Base-by-base conservation (phyloP, 2,113 vertebrate species). In the Calidris pygmaea region DNA sequence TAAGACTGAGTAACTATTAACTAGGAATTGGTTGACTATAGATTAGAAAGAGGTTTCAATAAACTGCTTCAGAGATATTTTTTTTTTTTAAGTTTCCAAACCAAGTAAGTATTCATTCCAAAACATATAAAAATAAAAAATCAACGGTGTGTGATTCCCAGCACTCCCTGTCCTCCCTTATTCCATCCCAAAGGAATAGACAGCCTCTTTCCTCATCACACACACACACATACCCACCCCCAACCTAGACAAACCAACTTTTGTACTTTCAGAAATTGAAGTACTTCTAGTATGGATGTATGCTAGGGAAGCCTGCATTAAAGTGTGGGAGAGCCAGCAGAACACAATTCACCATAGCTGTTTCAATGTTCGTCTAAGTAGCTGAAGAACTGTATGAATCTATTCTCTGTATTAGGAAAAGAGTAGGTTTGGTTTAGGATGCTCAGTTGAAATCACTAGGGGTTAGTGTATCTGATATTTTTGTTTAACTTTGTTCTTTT, bases 121-220 rank as follows among this genome's bases (percentile, higher is more conserved):
- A 84, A 89, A 52, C 14, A 47, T 34, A 16, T 0, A 4, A 48
- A 73, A 78, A 34, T 6, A 12, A 9, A 60, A 52, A 58, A 50
- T 11, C 12, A 37, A 20, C 26, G 11, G 1, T 75, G 1, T 67
- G 10, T 34, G 39, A 60, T 73, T 90, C 12, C 15, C 10, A 60
- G 32, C 4, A 3, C 17, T 19, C 5, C 9, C 8, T 16, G 17
- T 9, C 20, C 3, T 5, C 6, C 14, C 2, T 9, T 18, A 22
- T 32, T 43, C 22, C 50, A 1, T 75, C 23, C 7, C 20, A 35
- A 10, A 55, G 32, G 39, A 82, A 20, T 2, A 73, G 63, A 14
- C 19, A 32, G 24, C 30, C 27, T 41, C 16, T 75, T 43, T 45
- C 27, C 14, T 34, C 7, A 50, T 66, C 47, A 48, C 19, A 39